phyloP scores from a whole-genome alignment of 2,888 invertebrate species.

The Allygus modestus region DNA sequence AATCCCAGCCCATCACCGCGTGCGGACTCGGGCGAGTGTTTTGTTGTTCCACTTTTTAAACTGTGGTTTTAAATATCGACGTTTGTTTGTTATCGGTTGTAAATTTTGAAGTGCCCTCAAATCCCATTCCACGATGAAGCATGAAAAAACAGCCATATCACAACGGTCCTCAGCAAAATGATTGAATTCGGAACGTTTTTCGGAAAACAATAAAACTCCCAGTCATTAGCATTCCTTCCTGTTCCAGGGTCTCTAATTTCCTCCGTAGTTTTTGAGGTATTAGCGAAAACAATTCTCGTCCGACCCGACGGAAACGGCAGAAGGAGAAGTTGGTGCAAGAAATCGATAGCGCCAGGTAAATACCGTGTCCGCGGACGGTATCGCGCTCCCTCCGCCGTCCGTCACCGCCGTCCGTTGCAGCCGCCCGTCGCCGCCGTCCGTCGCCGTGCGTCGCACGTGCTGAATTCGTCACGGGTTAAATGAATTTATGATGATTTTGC shows the following conservation, averaged over 20 bases:
- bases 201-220: constrained; percentile 27
- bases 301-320: neutral
- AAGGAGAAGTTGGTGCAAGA: constrained; percentile 21
- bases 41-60: too few species aligned
- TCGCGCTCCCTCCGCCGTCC: too few species aligned
- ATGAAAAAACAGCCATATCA: too few species aligned
- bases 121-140: too few species aligned
- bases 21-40: too few species aligned
- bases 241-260: constrained; percentile 9
- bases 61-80: too few species aligned
- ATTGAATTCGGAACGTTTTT: neutral
- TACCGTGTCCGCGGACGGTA: constrained; percentile 17
- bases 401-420: neutral
- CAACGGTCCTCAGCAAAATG: neutral
- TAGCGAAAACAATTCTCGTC: neutral
- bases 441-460: constrained; percentile 34
- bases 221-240: constrained; percentile 13
- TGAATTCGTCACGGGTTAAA: constrained; percentile 50
- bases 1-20: too few species aligned
- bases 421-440: neutral
- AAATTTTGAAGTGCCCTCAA: too few species aligned
- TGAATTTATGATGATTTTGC: constrained; percentile 60
- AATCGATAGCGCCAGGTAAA: constrained; percentile 43
- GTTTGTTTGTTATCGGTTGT: too few species aligned
- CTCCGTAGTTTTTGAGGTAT: neutral